Evolutionary conservation across 2,888 invertebrate species (phyloP).

Genomic region (Trachelus tabidus): DNA sequence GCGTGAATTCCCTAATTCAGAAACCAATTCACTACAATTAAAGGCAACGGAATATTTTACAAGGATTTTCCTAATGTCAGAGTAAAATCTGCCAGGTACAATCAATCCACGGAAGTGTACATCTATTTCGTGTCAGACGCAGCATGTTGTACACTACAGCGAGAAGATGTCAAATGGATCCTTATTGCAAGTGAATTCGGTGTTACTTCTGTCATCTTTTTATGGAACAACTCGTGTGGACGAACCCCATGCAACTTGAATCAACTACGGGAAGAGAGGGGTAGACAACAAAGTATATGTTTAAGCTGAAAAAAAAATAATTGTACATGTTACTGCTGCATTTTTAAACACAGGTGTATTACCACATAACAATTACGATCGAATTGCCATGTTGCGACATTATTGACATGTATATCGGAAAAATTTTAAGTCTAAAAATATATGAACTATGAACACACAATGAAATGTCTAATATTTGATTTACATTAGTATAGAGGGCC

Average conservation of each 20-base stretch:
- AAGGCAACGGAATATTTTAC: background rate
- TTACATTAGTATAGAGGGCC: background rate
- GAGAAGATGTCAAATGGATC: background rate
- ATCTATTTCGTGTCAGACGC: background rate
- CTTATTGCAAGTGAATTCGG: background rate
- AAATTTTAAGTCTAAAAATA: conserved; percentile 15
- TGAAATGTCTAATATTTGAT: background rate
- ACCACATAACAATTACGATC: conserved; percentile 5
- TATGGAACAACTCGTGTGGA: too few species aligned
- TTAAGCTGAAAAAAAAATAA: conserved; percentile 10
- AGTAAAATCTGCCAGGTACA: background rate
- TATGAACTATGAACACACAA: conserved; percentile 20
- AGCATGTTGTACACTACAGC: background rate
- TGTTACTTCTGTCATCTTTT: too few species aligned
- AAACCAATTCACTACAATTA: background rate
- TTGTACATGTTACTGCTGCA: conserved; percentile 5
- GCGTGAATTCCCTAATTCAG: background rate
- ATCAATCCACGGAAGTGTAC: background rate
- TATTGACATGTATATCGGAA: background rate
- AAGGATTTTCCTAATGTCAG: background rate
- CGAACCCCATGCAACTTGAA: background rate
- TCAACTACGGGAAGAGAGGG: background rate
- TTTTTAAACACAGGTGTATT: conserved; percentile 18
- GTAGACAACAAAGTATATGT: background rate
- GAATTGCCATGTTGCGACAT: conserved; percentile 2